Evolutionary conservation across 2,797 vertebrate genomes (phyloP).

Genomic region (Taeniopygia guttata): DNA sequence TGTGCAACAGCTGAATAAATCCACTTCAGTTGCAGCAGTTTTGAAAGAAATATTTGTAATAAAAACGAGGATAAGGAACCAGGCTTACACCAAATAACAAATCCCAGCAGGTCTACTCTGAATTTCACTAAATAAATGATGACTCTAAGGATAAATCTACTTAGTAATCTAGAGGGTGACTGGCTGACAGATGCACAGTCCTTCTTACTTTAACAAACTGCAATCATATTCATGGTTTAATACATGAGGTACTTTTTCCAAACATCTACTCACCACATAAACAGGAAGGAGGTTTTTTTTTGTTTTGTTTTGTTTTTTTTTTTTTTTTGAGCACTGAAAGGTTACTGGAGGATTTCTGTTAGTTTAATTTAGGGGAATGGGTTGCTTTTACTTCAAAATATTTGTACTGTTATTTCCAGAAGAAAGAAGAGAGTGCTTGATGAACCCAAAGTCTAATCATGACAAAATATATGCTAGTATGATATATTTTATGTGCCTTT

Average conservation of each 20-base stretch:
- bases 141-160: background rate
- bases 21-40: background rate
- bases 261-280: background rate
- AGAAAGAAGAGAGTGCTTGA: background rate
- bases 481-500: background rate
- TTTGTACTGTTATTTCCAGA: background rate
- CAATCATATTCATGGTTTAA: background rate
- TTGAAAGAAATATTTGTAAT: background rate
- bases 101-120: background rate
- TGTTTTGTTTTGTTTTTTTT: background rate
- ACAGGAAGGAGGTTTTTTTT: background rate
- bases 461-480: background rate
- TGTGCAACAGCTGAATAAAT: background rate
- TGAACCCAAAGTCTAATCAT: background rate
- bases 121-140: background rate
- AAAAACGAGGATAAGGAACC: background rate
- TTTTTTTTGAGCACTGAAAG: background rate
- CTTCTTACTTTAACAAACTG: background rate
- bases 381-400: background rate
- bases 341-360: background rate
- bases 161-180: background rate
- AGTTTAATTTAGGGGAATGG: rapidly evolving
- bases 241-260: background rate
- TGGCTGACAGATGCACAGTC: background rate
- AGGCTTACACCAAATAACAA: background rate